Conservation (phyloP, 2,797 vertebrate species). For the Phalloptychus januarius region DNA sequence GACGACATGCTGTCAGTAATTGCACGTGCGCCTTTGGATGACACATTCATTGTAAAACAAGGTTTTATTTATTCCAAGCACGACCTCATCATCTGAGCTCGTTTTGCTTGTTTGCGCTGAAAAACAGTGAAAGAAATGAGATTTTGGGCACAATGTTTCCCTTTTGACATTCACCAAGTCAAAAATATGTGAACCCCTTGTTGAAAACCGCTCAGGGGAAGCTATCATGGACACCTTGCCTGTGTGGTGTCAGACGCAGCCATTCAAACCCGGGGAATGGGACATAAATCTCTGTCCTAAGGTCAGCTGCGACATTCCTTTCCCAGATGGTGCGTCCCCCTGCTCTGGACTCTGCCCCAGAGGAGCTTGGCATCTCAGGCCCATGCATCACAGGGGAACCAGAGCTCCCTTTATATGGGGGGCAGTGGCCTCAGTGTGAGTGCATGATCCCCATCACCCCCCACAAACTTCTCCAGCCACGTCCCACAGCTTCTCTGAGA, state of each 20-base stretch:
- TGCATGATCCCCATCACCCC: constrained; percentile 50
- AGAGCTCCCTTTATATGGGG: constrained; percentile 32
- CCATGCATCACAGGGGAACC: constrained; percentile 68
- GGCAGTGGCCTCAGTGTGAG: constrained; percentile 47
- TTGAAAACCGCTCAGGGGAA: constrained; percentile 44
- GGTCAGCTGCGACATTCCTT: constrained; percentile 74
- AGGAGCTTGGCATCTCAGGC: constrained; percentile 63
- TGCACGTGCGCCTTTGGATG: constrained; percentile 49
- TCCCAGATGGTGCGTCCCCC: constrained; percentile 70
- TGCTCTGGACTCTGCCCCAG: constrained; percentile 56
- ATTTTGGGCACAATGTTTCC: constrained; percentile 39
- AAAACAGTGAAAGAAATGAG: not conserved
- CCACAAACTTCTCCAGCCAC: constrained; percentile 14
- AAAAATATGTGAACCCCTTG: constrained; percentile 51
- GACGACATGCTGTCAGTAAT: constrained; percentile 38
- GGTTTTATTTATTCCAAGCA: constrained; percentile 44
- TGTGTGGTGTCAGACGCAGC: constrained; percentile 42
- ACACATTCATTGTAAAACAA: constrained; percentile 52
- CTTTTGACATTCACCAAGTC: constrained; percentile 30
- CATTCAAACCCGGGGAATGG: constrained; percentile 70
- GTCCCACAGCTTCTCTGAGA: constrained; percentile 41
- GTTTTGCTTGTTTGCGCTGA: not conserved
- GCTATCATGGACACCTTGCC: constrained; percentile 60
- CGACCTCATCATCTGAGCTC: not conserved
- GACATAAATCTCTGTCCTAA: constrained; percentile 66